Base-by-base conservation (phyloP, 2,888 invertebrate species). In the Nemoura dubitans region DNA sequence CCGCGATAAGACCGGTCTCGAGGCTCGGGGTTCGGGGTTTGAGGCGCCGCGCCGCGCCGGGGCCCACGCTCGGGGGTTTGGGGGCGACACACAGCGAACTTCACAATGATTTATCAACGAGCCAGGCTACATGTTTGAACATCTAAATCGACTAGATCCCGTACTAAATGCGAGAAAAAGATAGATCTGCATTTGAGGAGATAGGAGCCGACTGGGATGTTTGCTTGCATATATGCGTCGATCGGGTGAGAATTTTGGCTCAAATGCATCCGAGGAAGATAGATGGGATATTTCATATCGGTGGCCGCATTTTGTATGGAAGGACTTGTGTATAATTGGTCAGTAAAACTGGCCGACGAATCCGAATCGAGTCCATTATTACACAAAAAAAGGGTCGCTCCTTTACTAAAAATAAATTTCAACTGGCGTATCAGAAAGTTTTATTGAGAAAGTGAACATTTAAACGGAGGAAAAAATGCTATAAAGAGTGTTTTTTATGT, bases 71-170 rank as follows among this genome's bases (percentile, higher is more conserved):
- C 3, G 59, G 59, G 36, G 36, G 10, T 3, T 36, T 36, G 36
- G 81, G 81, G 81, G 29, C 81, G 81, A 27, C 81, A 27, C 81
- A 81, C 29, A 30, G 30, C 29, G 28, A 29, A 81, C 81, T 30
- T 81, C 30, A 81, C 81, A 81, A 29, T 81, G 81, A 81, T 81
- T 81, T 81, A 81, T 81, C 78, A 78, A 78, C 78, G 29, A 78
- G 78, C 29, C 29, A 78, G 25, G 78, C 27, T 78, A 78, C 78
- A 78, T 78, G 59, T 59, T 59, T 21, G 59, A 59, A 59, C 59
- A 59, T 59, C 59, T 59, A 59, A 59, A 59, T 59, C 3, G 59
- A 59, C 59, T 59, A 59, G 59, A 59, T 59, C 59, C 59, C 59
- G 59, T 59, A 59, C 59, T 59, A 59, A 59, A 59, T 59, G 59